These are phyloP conservation scores for Callocephalon fimbriatum DNA, from an alignment of 2,113 vertebrate genomes.

Conservation along the genomic window DNA sequence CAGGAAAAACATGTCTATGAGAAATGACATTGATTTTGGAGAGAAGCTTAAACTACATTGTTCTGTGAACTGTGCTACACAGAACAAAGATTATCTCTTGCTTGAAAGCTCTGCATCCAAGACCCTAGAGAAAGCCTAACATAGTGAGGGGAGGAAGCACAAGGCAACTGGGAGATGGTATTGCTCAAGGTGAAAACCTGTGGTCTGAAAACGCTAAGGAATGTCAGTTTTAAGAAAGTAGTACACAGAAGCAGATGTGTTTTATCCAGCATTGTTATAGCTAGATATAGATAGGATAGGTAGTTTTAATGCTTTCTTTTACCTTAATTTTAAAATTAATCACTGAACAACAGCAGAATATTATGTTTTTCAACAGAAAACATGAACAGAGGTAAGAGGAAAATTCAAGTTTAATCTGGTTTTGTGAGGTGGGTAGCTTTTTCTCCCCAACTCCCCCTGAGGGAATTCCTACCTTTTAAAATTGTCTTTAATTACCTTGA, in stretches of 20 bases:
- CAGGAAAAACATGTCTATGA: background rate
- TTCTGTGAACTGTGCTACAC: background rate
- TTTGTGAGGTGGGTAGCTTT: background rate
- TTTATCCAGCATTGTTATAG: background rate
- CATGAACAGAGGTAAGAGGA: background rate
- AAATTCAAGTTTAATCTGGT: background rate
- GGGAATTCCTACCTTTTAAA: background rate
- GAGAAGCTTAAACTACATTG: background rate
- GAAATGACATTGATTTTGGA: background rate
- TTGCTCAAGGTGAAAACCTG: background rate
- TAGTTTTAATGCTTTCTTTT: background rate
- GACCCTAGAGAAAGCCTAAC: background rate
- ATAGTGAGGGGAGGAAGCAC: background rate
- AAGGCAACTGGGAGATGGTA: background rate
- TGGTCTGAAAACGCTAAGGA: background rate
- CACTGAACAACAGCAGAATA: background rate
- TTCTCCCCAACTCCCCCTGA: rapidly evolving
- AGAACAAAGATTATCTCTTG: background rate
- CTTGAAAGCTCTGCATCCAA: background rate
- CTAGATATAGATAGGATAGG: background rate
- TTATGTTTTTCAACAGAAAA: background rate
- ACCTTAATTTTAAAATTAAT: background rate
- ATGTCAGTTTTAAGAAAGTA: background rate
- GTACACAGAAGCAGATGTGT: background rate
- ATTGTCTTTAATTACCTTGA: background rate